Evolutionary conservation across 1,140 invertebrate species (phyloP), one percentile per base, ranked within the genome.

Genomic region (Littorina saxatilis): DNA sequence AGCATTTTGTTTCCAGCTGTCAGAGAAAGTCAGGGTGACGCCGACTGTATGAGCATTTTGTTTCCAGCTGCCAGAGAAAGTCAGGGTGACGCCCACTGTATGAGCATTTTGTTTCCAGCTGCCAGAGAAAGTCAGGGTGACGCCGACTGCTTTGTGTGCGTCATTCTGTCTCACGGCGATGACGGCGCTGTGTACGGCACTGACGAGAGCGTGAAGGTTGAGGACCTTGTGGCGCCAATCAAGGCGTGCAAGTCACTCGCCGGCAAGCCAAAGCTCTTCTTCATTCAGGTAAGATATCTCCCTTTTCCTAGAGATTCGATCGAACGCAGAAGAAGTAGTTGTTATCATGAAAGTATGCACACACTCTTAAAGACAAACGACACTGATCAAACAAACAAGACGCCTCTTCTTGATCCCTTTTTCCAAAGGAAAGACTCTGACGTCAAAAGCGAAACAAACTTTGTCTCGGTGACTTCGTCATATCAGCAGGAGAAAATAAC

Each of bases 141-240:
- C 29, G 84, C 70, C 43, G 91, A 92, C 85, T 90, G 90, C 83
- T 92, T 93, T 86, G 83, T 83, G 0, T 88, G 88, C 83, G 90
- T 95, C 52, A 95, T 99, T 58, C 92, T 99, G 55, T 96, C 96
- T 82, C 98, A 99, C 92, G 98, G 98, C 32, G 97, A 98, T 89
- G 93, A 96, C 78, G 97, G 96, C 17, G 94, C 96, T 82, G 92
- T 99, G 29, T 98, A 97, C 92, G 97, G 97, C 23, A 96, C 95
- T 88, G 97, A 99, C 92, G 95, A 94, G 50, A 94, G 84, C 20
- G 86, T 93, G 23, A 95, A 98, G 58, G 81, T 92, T 27, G 88
- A 92, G 61, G 93, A 94, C 77, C 93, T 99, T 52, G 97, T 97
- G 95, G 94, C 95, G 52, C 94, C 95, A 80, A 99, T 99, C 89